phyloP scores from a whole-genome alignment of 1,140 invertebrate species.

The Pomacea maculata region DNA sequence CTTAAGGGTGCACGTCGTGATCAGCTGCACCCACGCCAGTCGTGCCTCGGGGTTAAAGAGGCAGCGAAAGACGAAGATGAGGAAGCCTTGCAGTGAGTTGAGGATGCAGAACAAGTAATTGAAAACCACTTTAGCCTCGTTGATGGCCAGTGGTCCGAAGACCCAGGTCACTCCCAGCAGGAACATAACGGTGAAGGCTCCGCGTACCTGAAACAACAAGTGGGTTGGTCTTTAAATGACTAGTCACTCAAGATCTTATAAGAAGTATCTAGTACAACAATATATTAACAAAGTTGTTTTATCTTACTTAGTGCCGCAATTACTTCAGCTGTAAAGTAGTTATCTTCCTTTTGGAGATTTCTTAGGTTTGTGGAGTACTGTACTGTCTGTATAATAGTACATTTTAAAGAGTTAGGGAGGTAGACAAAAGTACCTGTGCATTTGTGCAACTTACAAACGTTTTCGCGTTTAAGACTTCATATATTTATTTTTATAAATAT shows the following conservation, averaged over 20 bases:
- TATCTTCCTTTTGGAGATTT: too few relatives aligned
- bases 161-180: constrained; percentile 70
- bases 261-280: too few relatives aligned
- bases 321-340: too few relatives aligned
- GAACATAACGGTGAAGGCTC: constrained; percentile 69
- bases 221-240: too few relatives aligned
- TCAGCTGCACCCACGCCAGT: constrained; percentile 63
- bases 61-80: constrained; percentile 69
- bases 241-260: too few relatives aligned
- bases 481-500: background rate
- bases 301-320: too few relatives aligned
- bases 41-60: constrained; percentile 68
- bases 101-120: constrained; percentile 69
- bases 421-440: too few relatives aligned
- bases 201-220: constrained; percentile 62
- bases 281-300: too few relatives aligned
- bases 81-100: constrained; percentile 69
- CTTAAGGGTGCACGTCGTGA: constrained; percentile 64
- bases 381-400: too few relatives aligned
- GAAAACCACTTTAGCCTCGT: constrained; percentile 65
- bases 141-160: constrained; percentile 68
- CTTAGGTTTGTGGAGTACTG: too few relatives aligned
- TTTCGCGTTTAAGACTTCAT: background rate
- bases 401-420: too few relatives aligned
- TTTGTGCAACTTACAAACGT: too few relatives aligned